A percentile compares a stretch with the other conserved stretches of the same genome.
These are phyloP conservation scores for Apamea sordens DNA, from an alignment of 2,888 invertebrate genomes.

Conservation along the genomic window DNA sequence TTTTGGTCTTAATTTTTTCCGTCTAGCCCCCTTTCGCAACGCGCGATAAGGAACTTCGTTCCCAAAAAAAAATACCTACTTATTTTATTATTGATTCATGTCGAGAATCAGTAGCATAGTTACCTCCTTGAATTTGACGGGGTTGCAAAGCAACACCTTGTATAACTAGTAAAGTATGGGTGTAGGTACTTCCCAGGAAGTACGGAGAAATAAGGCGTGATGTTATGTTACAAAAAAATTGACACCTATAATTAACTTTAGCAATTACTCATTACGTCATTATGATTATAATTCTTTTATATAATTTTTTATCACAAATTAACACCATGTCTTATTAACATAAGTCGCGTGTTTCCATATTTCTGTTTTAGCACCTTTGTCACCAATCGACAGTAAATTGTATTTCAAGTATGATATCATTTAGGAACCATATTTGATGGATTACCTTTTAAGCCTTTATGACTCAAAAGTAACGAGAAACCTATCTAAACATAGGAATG, in stretches of 20 bases:
- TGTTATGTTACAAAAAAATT: background rate
- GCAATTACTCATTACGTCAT: conserved; percentile 16
- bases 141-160: too few relatives aligned
- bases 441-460: conserved; percentile 12
- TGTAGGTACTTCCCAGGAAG: too few relatives aligned
- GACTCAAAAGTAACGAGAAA: conserved; percentile 5
- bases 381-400: conserved; percentile 8
- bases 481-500: background rate
- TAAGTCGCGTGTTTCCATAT: conserved; percentile 4
- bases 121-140: too few relatives aligned
- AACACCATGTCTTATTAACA: conserved; percentile 24
- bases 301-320: conserved; percentile 25
- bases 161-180: background rate
- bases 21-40: too few relatives aligned
- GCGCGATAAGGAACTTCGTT: too few relatives aligned
- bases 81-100: too few relatives aligned
- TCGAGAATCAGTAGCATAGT: too few relatives aligned
- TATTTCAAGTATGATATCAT: conserved; percentile 40
- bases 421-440: conserved; percentile 24
- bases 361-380: conserved; percentile 43
- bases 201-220: too few relatives aligned
- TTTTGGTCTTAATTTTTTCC: too few relatives aligned
- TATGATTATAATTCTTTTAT: conserved; percentile 6
- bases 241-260: background rate
- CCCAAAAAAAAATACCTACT: too few relatives aligned